phyloP scores from a whole-genome alignment of 2,888 invertebrate species.

The Cephalotes varians region DNA sequence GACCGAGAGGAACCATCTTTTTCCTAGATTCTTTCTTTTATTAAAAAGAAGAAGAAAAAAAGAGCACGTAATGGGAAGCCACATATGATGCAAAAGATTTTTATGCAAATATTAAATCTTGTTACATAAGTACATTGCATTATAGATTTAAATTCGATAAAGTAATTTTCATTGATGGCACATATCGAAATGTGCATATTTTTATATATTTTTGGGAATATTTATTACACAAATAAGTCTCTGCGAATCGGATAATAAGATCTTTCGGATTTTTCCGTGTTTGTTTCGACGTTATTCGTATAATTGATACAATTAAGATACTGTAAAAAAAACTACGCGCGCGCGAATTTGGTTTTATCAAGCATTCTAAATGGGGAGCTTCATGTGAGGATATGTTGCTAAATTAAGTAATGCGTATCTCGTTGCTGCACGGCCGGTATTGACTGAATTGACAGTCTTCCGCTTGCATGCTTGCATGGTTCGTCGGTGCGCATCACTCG shows the following conservation, averaged over 20 bases:
- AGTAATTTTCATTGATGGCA: neutral
- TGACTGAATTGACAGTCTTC: conserved; percentile 67
- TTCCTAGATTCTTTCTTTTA: conserved; percentile 8
- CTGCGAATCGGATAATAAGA: neutral
- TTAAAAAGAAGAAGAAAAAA: conserved; percentile 7
- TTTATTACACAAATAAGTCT: neutral
- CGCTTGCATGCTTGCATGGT: conserved; percentile 60
- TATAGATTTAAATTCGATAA: neutral
- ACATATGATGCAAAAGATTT: neutral
- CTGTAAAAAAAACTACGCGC: neutral
- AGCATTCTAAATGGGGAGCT: conserved; percentile 44
- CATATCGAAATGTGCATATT: neutral
- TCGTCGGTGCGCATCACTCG: conserved; percentile 41
- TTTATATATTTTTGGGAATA: neutral
- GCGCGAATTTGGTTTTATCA: conserved; percentile 33
- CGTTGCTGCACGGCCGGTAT: conserved; percentile 52
- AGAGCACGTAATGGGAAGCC: neutral
- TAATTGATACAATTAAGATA: neutral
- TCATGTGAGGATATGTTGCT: conserved; percentile 51
- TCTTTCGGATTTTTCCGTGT: neutral
- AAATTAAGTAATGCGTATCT: conserved; percentile 65
- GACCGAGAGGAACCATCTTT: conserved; percentile 16
- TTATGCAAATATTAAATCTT: neutral
- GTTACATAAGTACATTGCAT: neutral
- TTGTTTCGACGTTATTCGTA: neutral